These are phyloP conservation scores for Oreochromis spilurus DNA, from an alignment of 2,113 vertebrate genomes.

Conservation along the genomic window DNA sequence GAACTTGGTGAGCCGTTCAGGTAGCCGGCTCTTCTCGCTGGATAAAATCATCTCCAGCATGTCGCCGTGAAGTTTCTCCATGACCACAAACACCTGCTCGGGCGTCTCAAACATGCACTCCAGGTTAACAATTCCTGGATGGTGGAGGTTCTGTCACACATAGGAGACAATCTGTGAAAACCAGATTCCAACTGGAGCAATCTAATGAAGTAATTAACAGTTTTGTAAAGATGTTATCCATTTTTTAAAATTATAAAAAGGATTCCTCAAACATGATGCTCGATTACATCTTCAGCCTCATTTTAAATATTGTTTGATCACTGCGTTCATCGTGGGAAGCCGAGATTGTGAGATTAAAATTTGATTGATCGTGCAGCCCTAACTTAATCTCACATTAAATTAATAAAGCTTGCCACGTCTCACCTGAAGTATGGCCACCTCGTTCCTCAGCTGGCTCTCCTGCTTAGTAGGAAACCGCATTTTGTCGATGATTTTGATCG, in stretches of 20 bases:
- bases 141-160: conserved; percentile 84
- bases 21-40: conserved; percentile 91
- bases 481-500: conserved; percentile 97
- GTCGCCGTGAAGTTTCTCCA: conserved; percentile 97
- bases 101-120: conserved; percentile 97
- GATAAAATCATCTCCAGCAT: conserved; percentile 98
- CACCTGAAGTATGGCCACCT: conserved; percentile 96
- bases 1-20: conserved; percentile 93
- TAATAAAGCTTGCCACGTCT: background rate
- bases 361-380: background rate
- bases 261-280: background rate
- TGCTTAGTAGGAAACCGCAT: conserved; percentile 96
- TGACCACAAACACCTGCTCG: conserved; percentile 91
- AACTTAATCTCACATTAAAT: background rate
- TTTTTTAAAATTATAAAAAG: background rate
- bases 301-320: background rate
- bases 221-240: background rate
- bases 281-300: background rate
- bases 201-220: background rate
- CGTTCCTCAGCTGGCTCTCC: conserved; percentile 95
- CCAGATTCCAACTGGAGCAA: background rate
- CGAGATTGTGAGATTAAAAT: background rate
- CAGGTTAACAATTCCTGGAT: conserved; percentile 93
- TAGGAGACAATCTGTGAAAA: background rate
- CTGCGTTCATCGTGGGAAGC: background rate